Evolutionary conservation across 2,888 invertebrate genomes (phyloP).

Genomic region (Amitus sp.): DNA sequence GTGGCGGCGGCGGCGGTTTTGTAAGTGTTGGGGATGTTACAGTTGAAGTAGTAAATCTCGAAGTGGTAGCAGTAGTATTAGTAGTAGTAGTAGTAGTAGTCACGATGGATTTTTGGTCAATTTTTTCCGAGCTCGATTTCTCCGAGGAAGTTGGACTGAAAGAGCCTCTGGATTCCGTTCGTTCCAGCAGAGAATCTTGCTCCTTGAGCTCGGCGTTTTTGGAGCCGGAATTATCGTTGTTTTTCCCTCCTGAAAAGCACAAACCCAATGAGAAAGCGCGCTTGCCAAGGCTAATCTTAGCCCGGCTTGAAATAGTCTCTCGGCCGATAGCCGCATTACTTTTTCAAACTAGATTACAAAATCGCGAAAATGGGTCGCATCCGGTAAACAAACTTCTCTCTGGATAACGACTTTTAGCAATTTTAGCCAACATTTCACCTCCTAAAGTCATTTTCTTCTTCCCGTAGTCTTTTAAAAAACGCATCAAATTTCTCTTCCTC

Average conservation of each 20-base stretch:
- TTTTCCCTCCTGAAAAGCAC: slow-evolving; percentile 47
- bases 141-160: slow-evolving; percentile 58
- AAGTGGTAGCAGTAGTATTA: slow-evolving; percentile 49
- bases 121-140: slow-evolving; percentile 59
- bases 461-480: too few relatives aligned
- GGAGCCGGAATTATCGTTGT: slow-evolving; percentile 45
- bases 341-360: slow-evolving; percentile 22
- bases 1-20: too few relatives aligned
- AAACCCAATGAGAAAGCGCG: too few relatives aligned
- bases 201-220: slow-evolving; percentile 37
- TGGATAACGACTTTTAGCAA: too few relatives aligned
- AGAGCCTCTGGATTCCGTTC: slow-evolving; percentile 50
- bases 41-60: slow-evolving; percentile 54
- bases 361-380: slow-evolving; percentile 16
- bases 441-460: too few relatives aligned
- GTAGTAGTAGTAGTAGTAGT: slow-evolving; percentile 34
- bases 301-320: slow-evolving; percentile 48
- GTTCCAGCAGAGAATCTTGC: slow-evolving; percentile 47
- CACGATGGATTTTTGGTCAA: slow-evolving; percentile 55
- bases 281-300: slow-evolving; percentile 54
- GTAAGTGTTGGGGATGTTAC: slow-evolving; percentile 59
- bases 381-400: too few relatives aligned
- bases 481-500: too few relatives aligned
- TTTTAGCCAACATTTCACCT: too few relatives aligned
- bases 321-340: slow-evolving; percentile 20